Evolutionary conservation across 1,140 invertebrate species (phyloP).

Genomic region (Drosophila sp.): DNA sequence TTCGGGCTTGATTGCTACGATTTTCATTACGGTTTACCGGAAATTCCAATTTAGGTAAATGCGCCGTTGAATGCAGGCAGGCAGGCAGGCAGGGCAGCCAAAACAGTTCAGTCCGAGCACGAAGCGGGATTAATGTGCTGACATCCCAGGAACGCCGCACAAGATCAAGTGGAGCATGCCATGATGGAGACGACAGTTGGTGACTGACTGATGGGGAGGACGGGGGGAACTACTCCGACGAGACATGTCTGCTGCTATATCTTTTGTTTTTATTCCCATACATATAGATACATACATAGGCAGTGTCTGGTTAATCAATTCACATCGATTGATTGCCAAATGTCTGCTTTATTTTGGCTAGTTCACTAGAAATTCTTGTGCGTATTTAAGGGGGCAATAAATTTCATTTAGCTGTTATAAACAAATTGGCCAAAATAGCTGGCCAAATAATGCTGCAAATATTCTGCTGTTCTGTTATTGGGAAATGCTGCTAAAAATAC

Average conservation of each 20-base stretch:
- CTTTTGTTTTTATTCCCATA: conserved; percentile 3
- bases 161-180: conserved; percentile 75
- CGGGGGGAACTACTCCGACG: background rate
- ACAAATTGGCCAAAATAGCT: conserved; percentile 39
- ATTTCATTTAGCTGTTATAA: conserved; percentile 37
- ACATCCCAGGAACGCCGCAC: conserved; percentile 41
- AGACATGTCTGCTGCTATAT: conserved; percentile 7
- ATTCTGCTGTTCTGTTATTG: conserved; percentile 34
- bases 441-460: conserved; percentile 31
- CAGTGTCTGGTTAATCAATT: background rate
- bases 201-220: conserved; percentile 25
- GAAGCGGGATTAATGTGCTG: conserved; percentile 30
- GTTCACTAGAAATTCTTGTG: conserved; percentile 35
- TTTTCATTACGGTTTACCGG: conserved; percentile 82
- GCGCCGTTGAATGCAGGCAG: conserved; percentile 68
- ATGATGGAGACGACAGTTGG: conserved; percentile 48
- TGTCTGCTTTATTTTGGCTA: conserved; percentile 18
- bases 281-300: background rate
- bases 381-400: conserved; percentile 36
- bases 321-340: conserved; percentile 11
- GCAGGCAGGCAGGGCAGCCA: conserved; percentile 12
- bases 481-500: conserved; percentile 38
- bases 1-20: conserved; percentile 78
- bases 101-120: conserved; percentile 43
- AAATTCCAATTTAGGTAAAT: conserved; percentile 83